Conservation (phyloP, 35 echinoderm and acorn worm species). For the Acanthaster planci region DNA sequence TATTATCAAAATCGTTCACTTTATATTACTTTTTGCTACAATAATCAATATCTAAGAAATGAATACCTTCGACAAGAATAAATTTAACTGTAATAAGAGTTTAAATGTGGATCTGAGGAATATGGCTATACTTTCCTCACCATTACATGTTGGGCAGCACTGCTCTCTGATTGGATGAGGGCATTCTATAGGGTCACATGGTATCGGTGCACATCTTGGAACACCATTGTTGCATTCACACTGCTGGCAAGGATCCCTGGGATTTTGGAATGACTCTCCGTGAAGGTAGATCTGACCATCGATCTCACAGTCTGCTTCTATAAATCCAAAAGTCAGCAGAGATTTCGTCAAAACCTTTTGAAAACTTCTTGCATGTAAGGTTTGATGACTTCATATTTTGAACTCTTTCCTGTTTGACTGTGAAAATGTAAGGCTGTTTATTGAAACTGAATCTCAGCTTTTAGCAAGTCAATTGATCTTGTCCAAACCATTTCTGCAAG, state of each 20-base stretch:
- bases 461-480: too few relatives aligned
- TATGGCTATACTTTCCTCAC: conserved; percentile 8
- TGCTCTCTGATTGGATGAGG: conserved; percentile 76
- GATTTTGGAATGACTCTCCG: conserved; percentile 7
- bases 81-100: too few relatives aligned
- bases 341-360: neutral
- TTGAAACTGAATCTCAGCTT: too few relatives aligned
- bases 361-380: neutral
- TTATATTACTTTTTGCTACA: too few relatives aligned
- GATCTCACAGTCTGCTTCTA: conserved; percentile 18
- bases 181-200: conserved; percentile 63
- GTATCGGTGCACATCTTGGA: conserved; percentile 42
- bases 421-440: neutral
- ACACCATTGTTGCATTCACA: conserved; percentile 84
- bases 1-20: too few relatives aligned
- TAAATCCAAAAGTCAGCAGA: neutral
- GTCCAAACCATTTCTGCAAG: too few relatives aligned
- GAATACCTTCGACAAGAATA: too few relatives aligned
- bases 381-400: neutral
- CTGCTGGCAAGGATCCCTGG: conserved; percentile 48
- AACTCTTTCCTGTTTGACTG: neutral
- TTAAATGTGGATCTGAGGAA: neutral
- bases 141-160: conserved; percentile 82
- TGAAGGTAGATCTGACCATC: conserved; percentile 4
- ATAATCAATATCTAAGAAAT: too few relatives aligned